Evolutionary conservation across 2,888 invertebrate genomes (phyloP).

Genomic region (Epiblema foenella): DNA sequence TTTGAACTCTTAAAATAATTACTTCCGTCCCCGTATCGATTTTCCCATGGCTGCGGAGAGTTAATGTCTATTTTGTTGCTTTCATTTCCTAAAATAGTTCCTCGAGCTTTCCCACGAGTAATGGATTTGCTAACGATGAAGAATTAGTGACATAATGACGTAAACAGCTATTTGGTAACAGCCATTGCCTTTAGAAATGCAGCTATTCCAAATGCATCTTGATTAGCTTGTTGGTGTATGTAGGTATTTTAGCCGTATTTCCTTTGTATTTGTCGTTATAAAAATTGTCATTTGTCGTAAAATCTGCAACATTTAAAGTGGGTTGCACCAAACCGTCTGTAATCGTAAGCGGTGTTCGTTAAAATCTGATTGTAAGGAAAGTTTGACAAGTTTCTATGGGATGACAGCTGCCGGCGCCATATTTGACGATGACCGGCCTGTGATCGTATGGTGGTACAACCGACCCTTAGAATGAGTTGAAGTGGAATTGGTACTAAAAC

Average conservation of each 20-base stretch:
- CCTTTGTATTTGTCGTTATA: background rate
- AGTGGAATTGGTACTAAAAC: background rate
- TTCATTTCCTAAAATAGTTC: conserved; percentile 40
- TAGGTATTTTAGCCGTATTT: background rate
- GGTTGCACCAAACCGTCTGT: no score
- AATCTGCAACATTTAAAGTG: no score
- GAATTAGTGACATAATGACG: conserved; percentile 15
- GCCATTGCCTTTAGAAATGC: background rate
- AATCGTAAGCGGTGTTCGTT: no score
- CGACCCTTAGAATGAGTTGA: no score
- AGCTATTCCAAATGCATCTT: background rate
- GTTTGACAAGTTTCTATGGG: no score
- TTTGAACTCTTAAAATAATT: conserved; percentile 37
- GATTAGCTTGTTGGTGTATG: background rate
- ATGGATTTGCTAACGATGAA: conserved; percentile 36
- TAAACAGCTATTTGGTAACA: background rate
- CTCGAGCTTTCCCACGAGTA: conserved; percentile 45
- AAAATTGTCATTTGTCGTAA: background rate
- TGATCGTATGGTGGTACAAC: no score
- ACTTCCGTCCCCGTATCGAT: conserved; percentile 38
- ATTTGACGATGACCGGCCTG: no score
- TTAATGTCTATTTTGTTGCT: conserved; percentile 35
- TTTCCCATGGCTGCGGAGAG: conserved; percentile 36
- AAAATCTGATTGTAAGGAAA: no score
- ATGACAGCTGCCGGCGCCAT: no score